Conservation (phyloP, 2,888 invertebrate genomes). For the Blomia tropicalis region DNA sequence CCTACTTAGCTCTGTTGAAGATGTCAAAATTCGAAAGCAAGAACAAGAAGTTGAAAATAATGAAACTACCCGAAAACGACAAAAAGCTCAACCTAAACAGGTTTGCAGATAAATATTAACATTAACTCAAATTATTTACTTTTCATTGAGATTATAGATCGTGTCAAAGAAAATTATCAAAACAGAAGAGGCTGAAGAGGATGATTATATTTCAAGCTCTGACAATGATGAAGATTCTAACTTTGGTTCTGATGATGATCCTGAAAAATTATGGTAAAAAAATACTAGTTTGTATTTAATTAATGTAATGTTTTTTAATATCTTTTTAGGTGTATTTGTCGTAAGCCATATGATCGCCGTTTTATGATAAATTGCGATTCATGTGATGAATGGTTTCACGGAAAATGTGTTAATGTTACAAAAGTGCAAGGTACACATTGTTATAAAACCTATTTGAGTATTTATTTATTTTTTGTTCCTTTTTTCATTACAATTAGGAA, state of each 20-base stretch:
- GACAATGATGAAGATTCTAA: constrained; percentile 17
- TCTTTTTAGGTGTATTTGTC: constrained; percentile 60
- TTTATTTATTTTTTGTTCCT: not conserved
- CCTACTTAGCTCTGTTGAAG: not conserved
- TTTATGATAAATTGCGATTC: constrained; percentile 95
- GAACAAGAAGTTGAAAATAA: not conserved
- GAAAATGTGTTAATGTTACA: constrained; percentile 86
- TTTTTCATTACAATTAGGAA: not conserved
- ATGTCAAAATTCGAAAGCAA: not conserved
- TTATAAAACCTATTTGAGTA: not conserved
- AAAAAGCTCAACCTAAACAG: not conserved
- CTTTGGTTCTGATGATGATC: constrained; percentile 24
- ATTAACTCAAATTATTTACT: not conserved
- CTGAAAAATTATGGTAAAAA: constrained; percentile 39
- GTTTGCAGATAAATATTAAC: not conserved
- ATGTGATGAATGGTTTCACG: constrained; percentile 94
- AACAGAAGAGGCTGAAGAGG: constrained; percentile 1
- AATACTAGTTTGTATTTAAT: not conserved
- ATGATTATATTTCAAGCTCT: not conserved
- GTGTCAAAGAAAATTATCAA: not conserved
- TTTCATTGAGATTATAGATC: not conserved
- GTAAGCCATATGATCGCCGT: constrained; percentile 78
- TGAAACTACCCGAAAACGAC: not conserved
- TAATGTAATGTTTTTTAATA: not conserved
- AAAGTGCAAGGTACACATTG: constrained; percentile 44